A percentile compares a stretch with the other conserved stretches of the same genome.
Conservation (phyloP, 2,888 invertebrate genomes). For the Homarus gammarus region DNA sequence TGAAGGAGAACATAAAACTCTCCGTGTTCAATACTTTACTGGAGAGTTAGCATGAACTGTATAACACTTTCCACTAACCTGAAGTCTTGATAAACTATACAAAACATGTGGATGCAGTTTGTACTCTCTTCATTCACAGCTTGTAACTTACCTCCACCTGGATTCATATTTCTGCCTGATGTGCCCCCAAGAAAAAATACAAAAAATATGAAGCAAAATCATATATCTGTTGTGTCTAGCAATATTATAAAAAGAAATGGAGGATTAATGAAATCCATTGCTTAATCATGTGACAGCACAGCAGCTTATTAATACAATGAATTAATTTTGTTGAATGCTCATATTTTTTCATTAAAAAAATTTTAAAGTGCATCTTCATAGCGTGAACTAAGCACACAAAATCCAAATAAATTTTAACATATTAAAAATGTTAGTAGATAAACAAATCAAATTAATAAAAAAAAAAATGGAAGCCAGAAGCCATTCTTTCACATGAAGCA, state of each 20-base stretch:
- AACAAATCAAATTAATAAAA: no score
- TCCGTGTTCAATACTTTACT: not conserved
- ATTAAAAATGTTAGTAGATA: no score
- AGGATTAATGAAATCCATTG: not conserved
- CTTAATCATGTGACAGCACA: not conserved
- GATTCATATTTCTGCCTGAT: conserved; percentile 88
- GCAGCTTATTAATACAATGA: not conserved
- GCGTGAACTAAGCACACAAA: no score
- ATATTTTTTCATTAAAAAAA: no score
- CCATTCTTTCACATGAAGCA: not conserved
- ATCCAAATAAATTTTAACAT: not conserved
- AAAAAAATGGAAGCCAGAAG: not conserved
- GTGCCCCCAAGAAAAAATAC: conserved; percentile 79
- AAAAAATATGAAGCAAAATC: conserved; percentile 41
- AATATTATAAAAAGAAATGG: not conserved
- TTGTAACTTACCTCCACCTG: conserved; percentile 85
- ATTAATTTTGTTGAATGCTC: no score
- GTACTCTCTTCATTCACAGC: not conserved
- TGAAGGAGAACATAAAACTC: not conserved
- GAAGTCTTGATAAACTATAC: not conserved
- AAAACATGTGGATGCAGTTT: not conserved
- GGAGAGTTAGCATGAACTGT: not conserved
- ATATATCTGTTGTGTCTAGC: not conserved
- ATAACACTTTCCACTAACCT: not conserved
- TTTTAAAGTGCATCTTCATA: no score